A percentile compares a stretch with the other conserved stretches of the same genome.
Evolutionary conservation across 2,113 vertebrate genomes (phyloP).

Genomic region (Crotalus horridus): DNA sequence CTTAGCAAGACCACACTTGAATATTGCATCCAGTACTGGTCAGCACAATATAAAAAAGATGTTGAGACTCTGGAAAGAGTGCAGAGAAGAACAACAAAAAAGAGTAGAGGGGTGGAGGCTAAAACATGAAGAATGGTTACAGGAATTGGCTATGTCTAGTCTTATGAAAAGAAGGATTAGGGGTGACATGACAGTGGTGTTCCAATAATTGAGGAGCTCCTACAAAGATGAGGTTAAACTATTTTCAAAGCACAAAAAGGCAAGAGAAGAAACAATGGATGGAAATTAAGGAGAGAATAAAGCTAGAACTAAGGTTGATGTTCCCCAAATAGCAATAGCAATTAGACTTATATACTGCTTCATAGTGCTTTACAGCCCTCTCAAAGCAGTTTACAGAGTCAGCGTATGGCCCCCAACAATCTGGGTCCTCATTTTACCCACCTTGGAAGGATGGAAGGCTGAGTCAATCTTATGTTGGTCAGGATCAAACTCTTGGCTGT

Average conservation of each 20-base stretch:
- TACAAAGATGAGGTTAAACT: too few relatives aligned
- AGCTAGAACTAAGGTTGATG: background rate
- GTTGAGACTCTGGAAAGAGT: background rate
- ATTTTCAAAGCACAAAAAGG: background rate
- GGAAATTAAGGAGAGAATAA: background rate
- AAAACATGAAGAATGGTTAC: background rate
- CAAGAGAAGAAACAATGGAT: background rate
- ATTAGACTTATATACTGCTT: background rate
- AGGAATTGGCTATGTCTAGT: too few relatives aligned
- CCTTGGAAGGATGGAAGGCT: background rate
- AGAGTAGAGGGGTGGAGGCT: background rate
- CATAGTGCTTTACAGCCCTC: background rate
- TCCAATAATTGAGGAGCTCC: too few relatives aligned
- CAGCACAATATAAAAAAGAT: background rate
- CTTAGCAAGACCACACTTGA: background rate
- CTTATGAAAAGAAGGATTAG: too few relatives aligned
- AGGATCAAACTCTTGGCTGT: background rate
- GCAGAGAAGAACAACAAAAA: background rate
- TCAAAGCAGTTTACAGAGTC: background rate
- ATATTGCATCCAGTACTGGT: background rate
- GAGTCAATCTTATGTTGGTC: background rate
- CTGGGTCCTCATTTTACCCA: background rate
- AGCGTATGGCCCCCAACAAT: background rate
- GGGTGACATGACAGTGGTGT: too few relatives aligned
- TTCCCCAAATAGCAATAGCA: background rate